Conservation (phyloP, 2,113 vertebrate genomes). For the Alouatta palliata region DNA sequence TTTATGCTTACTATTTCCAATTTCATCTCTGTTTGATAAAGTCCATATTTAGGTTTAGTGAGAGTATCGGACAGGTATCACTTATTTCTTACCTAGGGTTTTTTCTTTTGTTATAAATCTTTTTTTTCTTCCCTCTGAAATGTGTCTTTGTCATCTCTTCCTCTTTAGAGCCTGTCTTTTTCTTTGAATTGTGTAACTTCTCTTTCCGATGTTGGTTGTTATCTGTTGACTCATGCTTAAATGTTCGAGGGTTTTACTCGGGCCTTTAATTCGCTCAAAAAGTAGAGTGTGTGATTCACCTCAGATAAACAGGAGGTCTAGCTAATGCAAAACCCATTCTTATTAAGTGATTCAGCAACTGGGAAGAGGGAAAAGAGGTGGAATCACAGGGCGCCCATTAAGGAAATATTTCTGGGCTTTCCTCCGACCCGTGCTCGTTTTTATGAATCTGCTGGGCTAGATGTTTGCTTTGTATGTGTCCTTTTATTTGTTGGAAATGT, state of each 20-base stretch:
- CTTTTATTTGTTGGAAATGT: neutral
- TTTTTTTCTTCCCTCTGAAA: neutral
- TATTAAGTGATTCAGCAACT: slow-evolving; percentile 16
- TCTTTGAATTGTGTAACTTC: neutral
- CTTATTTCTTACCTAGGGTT: neutral
- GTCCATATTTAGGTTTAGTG: neutral
- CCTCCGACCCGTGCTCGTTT: rapidly evolving
- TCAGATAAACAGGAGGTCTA: neutral
- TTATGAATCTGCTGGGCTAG: neutral
- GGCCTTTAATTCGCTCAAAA: slow-evolving; percentile 54
- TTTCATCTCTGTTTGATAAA: neutral
- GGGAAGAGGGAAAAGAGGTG: neutral
- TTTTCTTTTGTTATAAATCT: neutral
- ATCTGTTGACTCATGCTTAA: slow-evolving; percentile 50
- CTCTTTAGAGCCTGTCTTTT: neutral
- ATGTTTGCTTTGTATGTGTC: rapidly evolving
- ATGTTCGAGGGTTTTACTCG: slow-evolving; percentile 37
- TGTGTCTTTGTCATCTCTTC: neutral
- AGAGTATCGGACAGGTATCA: neutral
- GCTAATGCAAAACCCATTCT: slow-evolving; percentile 49
- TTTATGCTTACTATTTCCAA: neutral
- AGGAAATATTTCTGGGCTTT: neutral
- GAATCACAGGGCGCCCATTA: rapidly evolving
- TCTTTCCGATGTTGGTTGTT: neutral
- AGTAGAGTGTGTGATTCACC: neutral